Evolutionary conservation across 1,140 invertebrate species (phyloP), one percentile per base, ranked within the genome.

Genomic region (Heliconius congener): DNA sequence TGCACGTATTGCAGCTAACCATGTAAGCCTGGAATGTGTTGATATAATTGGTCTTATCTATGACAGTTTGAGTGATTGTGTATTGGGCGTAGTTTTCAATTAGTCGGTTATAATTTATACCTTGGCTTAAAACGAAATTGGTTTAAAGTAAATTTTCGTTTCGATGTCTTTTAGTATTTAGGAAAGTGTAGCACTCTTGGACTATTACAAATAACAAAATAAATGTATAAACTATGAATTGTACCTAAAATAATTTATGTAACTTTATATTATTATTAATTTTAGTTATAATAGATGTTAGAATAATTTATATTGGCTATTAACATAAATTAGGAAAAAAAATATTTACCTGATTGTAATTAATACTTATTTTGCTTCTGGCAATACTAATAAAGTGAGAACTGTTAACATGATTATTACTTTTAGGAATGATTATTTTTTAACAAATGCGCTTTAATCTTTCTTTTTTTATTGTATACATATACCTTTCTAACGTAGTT

Each of bases 201-300:
- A 82, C 74, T 82, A 79, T 52, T 76, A 82, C 73, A 78, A 82
- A 70, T 81, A 82, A 82, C 66, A 74, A 66, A 66, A 66, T 72
- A 76, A 79, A 71, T 81, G 79, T 74, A 79, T 78, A 76, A 83
- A 83, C 78, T 80, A 74, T 82, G 73, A 84, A 85, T 82, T 76
- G 86, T 87, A 86, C 81, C 88, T 86, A 88, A 88, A 85, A 86
- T 90, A 87, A 88, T 86, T 88, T 90, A 91, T 88, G 82, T 90
- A 88, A 86, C 82, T 84, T 88, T 85, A 87, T 85, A 66, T 66
- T 66, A 86, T 85, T 86, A 86, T 84, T 86, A 88, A 83, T 85
- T 80, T 60, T 80, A 74, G 60, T 75, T 84, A 85, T 80, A 72
- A 80, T 86, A 87, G 83, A 60, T 84, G 78, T 86, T 90, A 89